phyloP scores from a whole-genome alignment of 2,797 vertebrate species.

The Enteromius radiatus region DNA sequence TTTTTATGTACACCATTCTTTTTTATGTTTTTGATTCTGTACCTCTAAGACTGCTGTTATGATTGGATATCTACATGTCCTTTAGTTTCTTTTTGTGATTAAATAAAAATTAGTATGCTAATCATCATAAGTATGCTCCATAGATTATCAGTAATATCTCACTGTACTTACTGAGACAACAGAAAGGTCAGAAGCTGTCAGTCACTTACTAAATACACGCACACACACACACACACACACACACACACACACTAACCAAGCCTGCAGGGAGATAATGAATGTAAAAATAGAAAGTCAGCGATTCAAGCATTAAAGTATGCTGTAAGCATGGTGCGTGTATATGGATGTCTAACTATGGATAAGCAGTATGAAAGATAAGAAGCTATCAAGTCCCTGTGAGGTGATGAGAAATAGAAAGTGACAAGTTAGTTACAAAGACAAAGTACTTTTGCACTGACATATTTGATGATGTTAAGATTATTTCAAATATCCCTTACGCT shows the following conservation, averaged over 20 bases:
- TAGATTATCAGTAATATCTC: slow-evolving; percentile 5
- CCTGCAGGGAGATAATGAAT: slow-evolving; percentile 43
- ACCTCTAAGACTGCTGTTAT: background rate
- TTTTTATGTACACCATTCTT: background rate
- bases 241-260: slow-evolving; percentile 28
- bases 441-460: background rate
- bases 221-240: slow-evolving; percentile 4
- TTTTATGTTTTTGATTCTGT: background rate
- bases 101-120: background rate
- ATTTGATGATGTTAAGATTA: background rate
- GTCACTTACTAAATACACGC: slow-evolving; percentile 30
- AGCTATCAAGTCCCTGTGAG: slow-evolving; percentile 8
- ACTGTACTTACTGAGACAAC: background rate
- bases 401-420: background rate
- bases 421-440: slow-evolving; percentile 19
- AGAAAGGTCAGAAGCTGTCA: slow-evolving; percentile 21
- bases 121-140: background rate
- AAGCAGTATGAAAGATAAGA: slow-evolving; percentile 28
- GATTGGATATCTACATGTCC: background rate
- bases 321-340: slow-evolving; percentile 13
- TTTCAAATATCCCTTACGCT: background rate
- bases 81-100: background rate
- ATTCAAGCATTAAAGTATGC: slow-evolving; percentile 16
- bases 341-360: slow-evolving; percentile 17
- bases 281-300: slow-evolving; percentile 48